A percentile compares a stretch with the other conserved stretches of the same genome.
Evolutionary conservation across 2,797 vertebrate genomes (phyloP).

Genomic region (Esox masquinongy): DNA sequence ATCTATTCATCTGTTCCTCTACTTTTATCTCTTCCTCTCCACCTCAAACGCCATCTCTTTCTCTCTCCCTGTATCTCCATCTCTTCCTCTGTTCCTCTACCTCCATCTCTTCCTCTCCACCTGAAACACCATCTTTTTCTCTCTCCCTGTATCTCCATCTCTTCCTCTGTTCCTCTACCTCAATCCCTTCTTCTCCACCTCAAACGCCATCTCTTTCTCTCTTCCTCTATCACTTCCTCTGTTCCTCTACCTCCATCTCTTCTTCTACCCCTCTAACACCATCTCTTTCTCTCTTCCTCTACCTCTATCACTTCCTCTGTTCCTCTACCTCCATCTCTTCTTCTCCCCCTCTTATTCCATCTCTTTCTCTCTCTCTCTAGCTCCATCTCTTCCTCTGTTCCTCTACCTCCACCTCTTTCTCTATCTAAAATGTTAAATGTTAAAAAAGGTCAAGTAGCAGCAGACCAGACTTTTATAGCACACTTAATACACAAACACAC

Average conservation of each 20-base stretch:
- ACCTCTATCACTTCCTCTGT: conserved; percentile 9
- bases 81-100: not conserved
- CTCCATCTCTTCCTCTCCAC: conserved; percentile 2
- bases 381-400: conserved; percentile 1
- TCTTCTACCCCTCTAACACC: not conserved
- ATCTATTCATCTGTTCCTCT: conserved; percentile 48
- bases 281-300: conserved; percentile 2
- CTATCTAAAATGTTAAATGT: too few species aligned
- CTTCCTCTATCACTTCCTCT: not conserved
- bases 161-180: too few species aligned
- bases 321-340: not conserved
- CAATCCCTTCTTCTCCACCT: conserved; percentile 1
- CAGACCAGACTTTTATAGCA: too few species aligned
- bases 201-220: conserved; percentile 3
- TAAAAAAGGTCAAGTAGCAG: too few species aligned
- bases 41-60: not conserved
- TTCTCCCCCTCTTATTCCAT: conserved; percentile 6
- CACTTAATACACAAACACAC: too few species aligned
- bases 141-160: not conserved
- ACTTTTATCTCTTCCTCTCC: conserved; percentile 3
- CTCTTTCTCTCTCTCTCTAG: not conserved
- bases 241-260: conserved; percentile 12
- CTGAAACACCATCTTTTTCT: conserved; percentile 18
- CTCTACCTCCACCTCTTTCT: conserved; percentile 15
- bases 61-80: not conserved